phyloP scores from a whole-genome alignment of 1,140 invertebrate species.

The Bombus haemorrhoidalis region DNA sequence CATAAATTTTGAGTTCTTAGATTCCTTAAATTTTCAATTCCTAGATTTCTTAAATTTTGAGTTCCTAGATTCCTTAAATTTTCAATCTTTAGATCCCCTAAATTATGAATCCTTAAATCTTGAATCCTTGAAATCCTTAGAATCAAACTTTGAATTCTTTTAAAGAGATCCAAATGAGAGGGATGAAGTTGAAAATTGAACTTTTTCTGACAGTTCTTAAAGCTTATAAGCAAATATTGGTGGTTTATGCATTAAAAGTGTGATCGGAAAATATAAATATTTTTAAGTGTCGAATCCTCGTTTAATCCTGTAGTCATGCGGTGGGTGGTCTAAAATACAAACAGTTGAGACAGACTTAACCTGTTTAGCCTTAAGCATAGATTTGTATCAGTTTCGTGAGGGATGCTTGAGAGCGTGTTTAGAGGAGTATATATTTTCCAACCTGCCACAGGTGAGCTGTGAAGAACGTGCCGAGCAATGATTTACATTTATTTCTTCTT shows the following conservation, averaged over 20 bases:
- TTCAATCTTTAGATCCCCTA: no score
- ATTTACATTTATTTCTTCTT: background rate
- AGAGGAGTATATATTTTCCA: constrained; percentile 21
- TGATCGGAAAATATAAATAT: background rate
- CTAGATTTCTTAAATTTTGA: no score
- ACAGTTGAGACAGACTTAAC: constrained; percentile 3
- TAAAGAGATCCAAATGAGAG: background rate
- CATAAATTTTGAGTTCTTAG: no score
- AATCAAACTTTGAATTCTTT: background rate
- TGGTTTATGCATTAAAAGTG: background rate
- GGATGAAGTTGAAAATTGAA: background rate
- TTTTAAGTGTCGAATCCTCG: background rate
- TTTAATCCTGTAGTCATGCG: background rate
- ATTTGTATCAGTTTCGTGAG: constrained; percentile 33
- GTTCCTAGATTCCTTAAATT: no score
- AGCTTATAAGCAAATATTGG: no score
- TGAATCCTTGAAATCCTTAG: background rate
- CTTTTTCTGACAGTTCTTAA: background rate
- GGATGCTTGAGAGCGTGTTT: constrained; percentile 14
- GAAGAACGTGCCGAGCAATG: background rate
- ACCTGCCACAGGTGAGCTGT: background rate
- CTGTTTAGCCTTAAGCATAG: constrained; percentile 20
- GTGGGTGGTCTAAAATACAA: constrained; percentile 21
- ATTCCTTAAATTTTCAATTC: no score
- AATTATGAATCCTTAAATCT: no score